A percentile compares a stretch with the other conserved stretches of the same genome.
Conservation (phyloP, 2,797 vertebrate genomes). For the Danio tinwini region DNA sequence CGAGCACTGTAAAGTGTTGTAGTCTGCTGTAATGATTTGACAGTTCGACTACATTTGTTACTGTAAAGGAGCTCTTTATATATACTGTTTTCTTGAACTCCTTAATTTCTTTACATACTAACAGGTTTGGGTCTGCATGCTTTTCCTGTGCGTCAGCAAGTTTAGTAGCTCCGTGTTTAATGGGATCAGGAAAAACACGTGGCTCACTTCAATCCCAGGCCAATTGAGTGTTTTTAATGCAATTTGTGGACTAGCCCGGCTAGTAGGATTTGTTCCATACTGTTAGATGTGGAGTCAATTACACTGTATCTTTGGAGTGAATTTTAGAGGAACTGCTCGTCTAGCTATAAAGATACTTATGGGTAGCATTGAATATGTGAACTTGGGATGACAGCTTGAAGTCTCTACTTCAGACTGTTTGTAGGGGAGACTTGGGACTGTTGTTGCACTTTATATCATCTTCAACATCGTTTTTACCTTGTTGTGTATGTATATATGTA, state of each 20-base stretch:
- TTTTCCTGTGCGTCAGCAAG: slow-evolving; percentile 77
- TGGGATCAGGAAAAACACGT: slow-evolving; percentile 85
- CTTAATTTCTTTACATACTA: slow-evolving; percentile 65
- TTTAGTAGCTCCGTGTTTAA: slow-evolving; percentile 86
- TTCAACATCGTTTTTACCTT: background rate
- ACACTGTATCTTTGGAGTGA: slow-evolving; percentile 83
- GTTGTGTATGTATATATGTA: too few species aligned
- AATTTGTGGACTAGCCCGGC: slow-evolving; percentile 85
- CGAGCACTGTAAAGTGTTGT: slow-evolving; percentile 81
- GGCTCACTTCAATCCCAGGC: slow-evolving; percentile 84
- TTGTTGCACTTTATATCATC: background rate
- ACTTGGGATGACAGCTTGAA: slow-evolving; percentile 11
- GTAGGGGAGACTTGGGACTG: background rate
- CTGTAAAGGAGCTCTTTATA: slow-evolving; percentile 34
- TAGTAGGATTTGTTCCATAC: slow-evolving; percentile 88
- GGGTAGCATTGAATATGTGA: slow-evolving; percentile 69
- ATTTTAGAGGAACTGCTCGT: slow-evolving; percentile 83
- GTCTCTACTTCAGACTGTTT: slow-evolving; percentile 30
- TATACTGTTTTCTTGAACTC: slow-evolving; percentile 25
- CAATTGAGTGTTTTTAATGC: slow-evolving; percentile 86
- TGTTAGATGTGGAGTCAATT: slow-evolving; percentile 88
- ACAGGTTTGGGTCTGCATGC: slow-evolving; percentile 48
- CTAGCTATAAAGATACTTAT: slow-evolving; percentile 83
- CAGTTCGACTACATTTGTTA: slow-evolving; percentile 72
- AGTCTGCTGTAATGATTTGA: slow-evolving; percentile 80